Conservation (phyloP, 2,888 invertebrate genomes). For the Morpho helenor region DNA sequence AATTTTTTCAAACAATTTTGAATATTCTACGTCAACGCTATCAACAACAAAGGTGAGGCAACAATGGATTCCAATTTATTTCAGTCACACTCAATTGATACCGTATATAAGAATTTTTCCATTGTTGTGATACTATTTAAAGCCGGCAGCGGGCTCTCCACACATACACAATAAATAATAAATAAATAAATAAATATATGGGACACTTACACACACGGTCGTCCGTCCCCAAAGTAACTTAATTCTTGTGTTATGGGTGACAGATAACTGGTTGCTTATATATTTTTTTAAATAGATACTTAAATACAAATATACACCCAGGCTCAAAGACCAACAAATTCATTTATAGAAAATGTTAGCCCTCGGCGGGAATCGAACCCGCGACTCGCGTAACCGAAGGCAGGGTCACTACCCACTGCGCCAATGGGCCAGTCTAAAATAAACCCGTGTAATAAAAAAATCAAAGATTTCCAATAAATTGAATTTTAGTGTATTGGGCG, state of each 20-base stretch:
- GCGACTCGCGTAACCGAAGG: too few species aligned
- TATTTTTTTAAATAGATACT: too few species aligned
- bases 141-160: neutral
- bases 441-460: neutral
- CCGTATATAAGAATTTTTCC: constrained; percentile 5
- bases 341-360: too few species aligned
- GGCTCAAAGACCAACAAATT: too few species aligned
- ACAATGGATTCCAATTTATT: constrained; percentile 10
- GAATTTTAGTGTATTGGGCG: neutral
- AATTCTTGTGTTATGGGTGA: too few species aligned
- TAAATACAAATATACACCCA: too few species aligned
- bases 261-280: too few species aligned
- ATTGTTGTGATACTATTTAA: constrained; percentile 3
- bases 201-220: neutral
- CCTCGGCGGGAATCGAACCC: too few species aligned
- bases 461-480: constrained; percentile 1
- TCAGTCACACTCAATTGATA: constrained; percentile 11
- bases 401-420: too few species aligned
- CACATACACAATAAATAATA: neutral
- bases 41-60: neutral
- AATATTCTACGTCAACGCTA: too few species aligned
- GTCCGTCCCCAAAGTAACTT: too few species aligned
- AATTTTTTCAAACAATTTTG: neutral
- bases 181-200: neutral
- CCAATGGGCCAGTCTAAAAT: neutral